These are phyloP conservation scores for Thamnophis elegans DNA, from an alignment of 2,797 vertebrate genomes.

Conservation along the genomic window DNA sequence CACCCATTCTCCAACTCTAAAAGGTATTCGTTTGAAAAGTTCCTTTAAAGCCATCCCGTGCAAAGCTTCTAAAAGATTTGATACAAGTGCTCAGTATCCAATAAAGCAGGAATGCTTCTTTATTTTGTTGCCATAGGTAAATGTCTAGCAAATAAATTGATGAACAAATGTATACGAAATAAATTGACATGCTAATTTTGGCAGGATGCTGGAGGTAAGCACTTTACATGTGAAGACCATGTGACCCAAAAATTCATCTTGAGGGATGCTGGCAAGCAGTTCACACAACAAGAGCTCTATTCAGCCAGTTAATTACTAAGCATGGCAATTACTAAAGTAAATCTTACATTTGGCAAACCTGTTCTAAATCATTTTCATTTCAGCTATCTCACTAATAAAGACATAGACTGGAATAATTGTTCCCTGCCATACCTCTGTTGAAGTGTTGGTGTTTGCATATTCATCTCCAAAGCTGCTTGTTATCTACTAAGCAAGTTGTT, in stretches of 20 bases:
- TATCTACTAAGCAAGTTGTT: neutral
- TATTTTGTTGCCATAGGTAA: neutral
- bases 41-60: neutral
- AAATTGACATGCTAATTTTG: neutral
- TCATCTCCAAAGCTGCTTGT: neutral
- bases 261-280: neutral
- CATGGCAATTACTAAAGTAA: neutral
- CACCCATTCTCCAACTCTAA: neutral
- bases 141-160: neutral
- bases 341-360: neutral
- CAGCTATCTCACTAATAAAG: neutral
- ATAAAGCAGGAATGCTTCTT: neutral
- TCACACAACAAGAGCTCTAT: neutral
- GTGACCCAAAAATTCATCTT: neutral
- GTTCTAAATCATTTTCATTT: neutral
- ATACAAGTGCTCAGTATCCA: neutral
- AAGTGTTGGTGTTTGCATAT: neutral
- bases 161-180: neutral
- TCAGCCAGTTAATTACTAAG: neutral
- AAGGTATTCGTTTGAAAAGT: neutral
- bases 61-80: neutral
- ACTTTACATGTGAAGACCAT: neutral
- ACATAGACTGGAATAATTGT: neutral
- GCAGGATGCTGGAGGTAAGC: neutral
- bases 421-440: neutral